Percentiles rank a stretch among this genome's conserved stretches.
Conservation (phyloP, 2,797 vertebrate species). For the Pitangus sulphuratus region DNA sequence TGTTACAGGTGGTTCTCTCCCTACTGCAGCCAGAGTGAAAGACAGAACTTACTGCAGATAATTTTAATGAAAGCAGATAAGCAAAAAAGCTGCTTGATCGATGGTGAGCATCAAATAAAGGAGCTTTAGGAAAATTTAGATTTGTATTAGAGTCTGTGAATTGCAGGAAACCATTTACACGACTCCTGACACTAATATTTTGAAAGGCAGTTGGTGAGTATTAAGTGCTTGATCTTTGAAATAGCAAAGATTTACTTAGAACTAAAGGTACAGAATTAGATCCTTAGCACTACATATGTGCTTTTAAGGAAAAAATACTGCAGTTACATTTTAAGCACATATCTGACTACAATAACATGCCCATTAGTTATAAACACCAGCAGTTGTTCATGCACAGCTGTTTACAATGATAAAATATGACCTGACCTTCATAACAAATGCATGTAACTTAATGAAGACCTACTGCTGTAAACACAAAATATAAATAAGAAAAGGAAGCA, state of each 20-base stretch:
- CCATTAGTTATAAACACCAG: not conserved
- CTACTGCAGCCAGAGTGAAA: not conserved
- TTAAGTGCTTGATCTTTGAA: slow-evolving; percentile 30
- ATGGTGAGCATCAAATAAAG: not conserved
- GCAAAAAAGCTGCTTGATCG: not conserved
- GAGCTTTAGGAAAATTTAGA: not conserved
- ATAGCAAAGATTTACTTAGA: not conserved
- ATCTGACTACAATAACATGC: not conserved
- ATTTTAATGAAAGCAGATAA: not conserved
- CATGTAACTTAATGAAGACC: not conserved
- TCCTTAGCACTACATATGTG: not conserved
- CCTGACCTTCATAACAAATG: not conserved
- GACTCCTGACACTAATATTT: slow-evolving; percentile 8
- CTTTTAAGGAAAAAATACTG: not conserved
- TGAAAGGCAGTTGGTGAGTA: slow-evolving; percentile 5
- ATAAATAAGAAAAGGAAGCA: not conserved
- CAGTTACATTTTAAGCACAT: not conserved
- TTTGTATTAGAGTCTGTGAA: not conserved
- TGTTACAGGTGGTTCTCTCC: not conserved
- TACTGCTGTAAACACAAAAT: not conserved
- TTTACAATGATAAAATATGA: not conserved
- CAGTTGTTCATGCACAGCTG: not conserved
- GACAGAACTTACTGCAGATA: not conserved
- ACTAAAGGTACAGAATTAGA: not conserved
- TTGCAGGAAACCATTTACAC: not conserved